Evolutionary conservation across 2,888 invertebrate species (phyloP).

Genomic region (Polylopha cassiicola): DNA sequence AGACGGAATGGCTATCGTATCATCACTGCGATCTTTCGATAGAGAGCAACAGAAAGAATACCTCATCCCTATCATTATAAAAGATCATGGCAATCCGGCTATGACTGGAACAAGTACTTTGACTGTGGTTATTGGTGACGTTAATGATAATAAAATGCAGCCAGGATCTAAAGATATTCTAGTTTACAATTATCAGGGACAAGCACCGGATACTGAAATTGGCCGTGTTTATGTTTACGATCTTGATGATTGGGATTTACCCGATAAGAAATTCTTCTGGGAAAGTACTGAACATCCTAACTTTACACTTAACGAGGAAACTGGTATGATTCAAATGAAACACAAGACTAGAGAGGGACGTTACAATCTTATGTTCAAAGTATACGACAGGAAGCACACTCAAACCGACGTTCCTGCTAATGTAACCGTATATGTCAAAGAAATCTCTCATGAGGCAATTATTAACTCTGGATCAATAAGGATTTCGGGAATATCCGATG

Average conservation of each 20-base stretch:
- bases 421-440: slow-evolving; percentile 95
- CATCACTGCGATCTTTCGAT: slow-evolving; percentile 94
- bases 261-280: slow-evolving; percentile 98
- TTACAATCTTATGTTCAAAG: slow-evolving; percentile 88
- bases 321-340: slow-evolving; percentile 97
- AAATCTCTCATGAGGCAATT: slow-evolving; percentile 96
- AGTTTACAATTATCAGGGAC: slow-evolving; percentile 97
- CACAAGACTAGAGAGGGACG: slow-evolving; percentile 93
- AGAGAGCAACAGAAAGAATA: slow-evolving; percentile 97
- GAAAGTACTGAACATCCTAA: slow-evolving; percentile 90
- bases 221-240: slow-evolving; percentile 98
- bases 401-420: slow-evolving; percentile 97
- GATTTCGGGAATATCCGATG: slow-evolving; percentile 95
- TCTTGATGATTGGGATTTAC: slow-evolving; percentile 98
- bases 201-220: slow-evolving; percentile 92
- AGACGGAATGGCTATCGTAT: slow-evolving; percentile 98
- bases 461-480: slow-evolving; percentile 96
- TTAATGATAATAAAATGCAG: slow-evolving; percentile 99
- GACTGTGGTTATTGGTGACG: slow-evolving; percentile 97
- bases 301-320: slow-evolving; percentile 92
- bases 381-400: slow-evolving; percentile 95
- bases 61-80: slow-evolving; percentile 97
- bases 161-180: slow-evolving; percentile 98
- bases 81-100: slow-evolving; percentile 96
- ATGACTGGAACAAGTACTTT: slow-evolving; percentile 97